These are phyloP conservation scores for Myotis davidii DNA, from an alignment of 2,113 vertebrate species.

Conservation along the genomic window DNA sequence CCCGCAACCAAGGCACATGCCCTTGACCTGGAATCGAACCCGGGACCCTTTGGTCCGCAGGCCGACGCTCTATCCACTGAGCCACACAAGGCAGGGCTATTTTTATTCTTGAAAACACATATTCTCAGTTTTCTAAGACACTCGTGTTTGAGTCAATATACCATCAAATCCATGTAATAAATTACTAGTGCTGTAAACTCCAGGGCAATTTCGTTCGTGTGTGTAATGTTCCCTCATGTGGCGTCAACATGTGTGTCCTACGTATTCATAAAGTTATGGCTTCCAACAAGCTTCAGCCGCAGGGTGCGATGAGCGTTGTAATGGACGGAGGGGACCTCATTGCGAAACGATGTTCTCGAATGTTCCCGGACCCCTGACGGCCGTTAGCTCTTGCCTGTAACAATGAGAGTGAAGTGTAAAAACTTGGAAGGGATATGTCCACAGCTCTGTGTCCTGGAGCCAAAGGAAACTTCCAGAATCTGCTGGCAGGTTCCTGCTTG, in stretches of 20 bases:
- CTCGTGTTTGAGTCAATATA: conserved; percentile 66
- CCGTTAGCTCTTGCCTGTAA: conserved; percentile 67
- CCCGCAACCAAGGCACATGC: too few species aligned
- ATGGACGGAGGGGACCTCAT: conserved; percentile 68
- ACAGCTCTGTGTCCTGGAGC: conserved; percentile 36
- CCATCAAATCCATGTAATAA: conserved; percentile 78
- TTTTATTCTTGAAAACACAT: conserved; percentile 58
- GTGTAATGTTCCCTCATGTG: conserved; percentile 81
- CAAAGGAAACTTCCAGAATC: conserved; percentile 69
- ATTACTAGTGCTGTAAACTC: conserved; percentile 78
- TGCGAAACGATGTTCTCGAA: conserved; percentile 75
- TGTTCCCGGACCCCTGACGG: conserved; percentile 70
- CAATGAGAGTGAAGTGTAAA: conserved; percentile 66
- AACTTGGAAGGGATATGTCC: conserved; percentile 64
- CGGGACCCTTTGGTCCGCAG: too few species aligned
- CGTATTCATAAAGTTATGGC: conserved; percentile 78
- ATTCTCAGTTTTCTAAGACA: conserved; percentile 65
- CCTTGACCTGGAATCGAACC: too few species aligned
- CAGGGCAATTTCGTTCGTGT: conserved; percentile 83
- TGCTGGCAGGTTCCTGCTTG: conserved; percentile 64
- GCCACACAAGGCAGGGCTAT: too few species aligned
- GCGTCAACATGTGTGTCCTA: conserved; percentile 85
- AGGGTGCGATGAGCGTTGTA: conserved; percentile 74
- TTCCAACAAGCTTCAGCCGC: conserved; percentile 66
- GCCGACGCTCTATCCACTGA: too few species aligned